Evolutionary conservation across 1,140 invertebrate species (phyloP), one percentile per base, ranked within the genome.

Genomic region (Rhynchophorus ferrugineus): DNA sequence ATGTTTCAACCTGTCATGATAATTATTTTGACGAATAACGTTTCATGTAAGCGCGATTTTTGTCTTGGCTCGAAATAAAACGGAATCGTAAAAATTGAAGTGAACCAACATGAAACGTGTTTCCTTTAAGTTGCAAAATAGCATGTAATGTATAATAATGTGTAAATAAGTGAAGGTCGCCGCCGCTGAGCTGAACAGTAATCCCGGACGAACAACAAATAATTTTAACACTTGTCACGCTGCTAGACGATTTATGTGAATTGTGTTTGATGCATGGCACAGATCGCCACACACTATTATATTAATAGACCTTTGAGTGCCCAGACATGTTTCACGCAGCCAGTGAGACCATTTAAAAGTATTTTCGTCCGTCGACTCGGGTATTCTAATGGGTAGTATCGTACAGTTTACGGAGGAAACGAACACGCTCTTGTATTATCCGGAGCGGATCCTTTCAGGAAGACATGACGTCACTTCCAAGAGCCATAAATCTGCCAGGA

Each of bases 401-500:
- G n/a, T n/a, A n/a, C n/a, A n/a, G n/a, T n/a, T n/a, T n/a, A n/a
- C n/a, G n/a, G n/a, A n/a, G n/a, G n/a, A n/a, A n/a, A n/a, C n/a
- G n/a, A n/a, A n/a, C n/a, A n/a, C n/a, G n/a, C n/a, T n/a, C n/a
- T n/a, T n/a, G n/a, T n/a, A n/a, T n/a, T n/a, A n/a, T n/a, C n/a
- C n/a, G n/a, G n/a, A n/a, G n/a, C n/a, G n/a, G n/a, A n/a, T n/a
- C n/a, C n/a, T n/a, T n/a, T n/a, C n/a, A n/a, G n/a, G 24, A 29
- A 11, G 11, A 29, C 11, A 5, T 29, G 24, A 5, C 11, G 24
- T 29, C 24, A 49, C 20, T 42, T 22, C 11, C 11, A 13, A 42
- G n/a, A 14, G n/a, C 24, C 57, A 56, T 59, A 56, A 59, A 59
- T 59, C 53, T 56, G 48, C 52, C 53, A 56, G 21, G 41, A 7